A percentile compares a stretch with the other conserved stretches of the same genome.
Conservation (phyloP, 1,140 invertebrate genomes). For the Drosophila baimaii region DNA sequence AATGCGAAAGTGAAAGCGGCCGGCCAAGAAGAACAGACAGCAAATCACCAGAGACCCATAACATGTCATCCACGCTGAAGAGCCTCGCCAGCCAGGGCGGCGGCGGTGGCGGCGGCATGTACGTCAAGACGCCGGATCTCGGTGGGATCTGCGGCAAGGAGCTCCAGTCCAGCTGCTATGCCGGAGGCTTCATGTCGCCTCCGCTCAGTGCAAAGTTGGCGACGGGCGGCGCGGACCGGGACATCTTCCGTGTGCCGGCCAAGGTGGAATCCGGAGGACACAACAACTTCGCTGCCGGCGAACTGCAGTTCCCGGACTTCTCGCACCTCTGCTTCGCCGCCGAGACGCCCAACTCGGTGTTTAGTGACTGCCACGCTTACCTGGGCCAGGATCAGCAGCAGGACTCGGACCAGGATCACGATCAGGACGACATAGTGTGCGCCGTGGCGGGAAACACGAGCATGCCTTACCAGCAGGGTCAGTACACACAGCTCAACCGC, state of each 20-base stretch:
- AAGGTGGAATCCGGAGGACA: conserved; percentile 17
- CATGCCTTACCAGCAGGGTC: conserved; percentile 68
- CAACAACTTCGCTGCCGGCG: conserved; percentile 48
- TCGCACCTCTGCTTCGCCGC: conserved; percentile 70
- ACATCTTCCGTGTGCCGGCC: conserved; percentile 46
- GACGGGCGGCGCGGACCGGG: not conserved
- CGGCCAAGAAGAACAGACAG: conserved; percentile 37
- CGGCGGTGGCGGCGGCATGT: conserved; percentile 36
- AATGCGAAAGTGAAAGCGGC: conserved; percentile 66
- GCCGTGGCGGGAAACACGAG: conserved; percentile 43
- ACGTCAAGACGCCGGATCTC: conserved; percentile 37
- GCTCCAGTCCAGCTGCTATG: conserved; percentile 45
- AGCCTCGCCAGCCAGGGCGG: conserved; percentile 53
- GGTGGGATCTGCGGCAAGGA: conserved; percentile 40
- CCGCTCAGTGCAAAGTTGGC: conserved; percentile 66
- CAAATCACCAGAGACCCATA: conserved; percentile 32
- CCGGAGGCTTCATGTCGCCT: conserved; percentile 68
- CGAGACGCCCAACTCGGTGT: conserved; percentile 81
- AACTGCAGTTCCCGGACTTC: conserved; percentile 76
- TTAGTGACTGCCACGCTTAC: conserved; percentile 61
- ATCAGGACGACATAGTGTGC: conserved; percentile 68
- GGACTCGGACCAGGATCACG: conserved; percentile 57
- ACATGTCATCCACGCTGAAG: conserved; percentile 73
- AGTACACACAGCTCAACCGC: conserved; percentile 69
- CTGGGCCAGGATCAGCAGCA: conserved; percentile 36